These are phyloP conservation scores for Prinia subflava DNA, from an alignment of 2,113 vertebrate genomes.

Conservation along the genomic window DNA sequence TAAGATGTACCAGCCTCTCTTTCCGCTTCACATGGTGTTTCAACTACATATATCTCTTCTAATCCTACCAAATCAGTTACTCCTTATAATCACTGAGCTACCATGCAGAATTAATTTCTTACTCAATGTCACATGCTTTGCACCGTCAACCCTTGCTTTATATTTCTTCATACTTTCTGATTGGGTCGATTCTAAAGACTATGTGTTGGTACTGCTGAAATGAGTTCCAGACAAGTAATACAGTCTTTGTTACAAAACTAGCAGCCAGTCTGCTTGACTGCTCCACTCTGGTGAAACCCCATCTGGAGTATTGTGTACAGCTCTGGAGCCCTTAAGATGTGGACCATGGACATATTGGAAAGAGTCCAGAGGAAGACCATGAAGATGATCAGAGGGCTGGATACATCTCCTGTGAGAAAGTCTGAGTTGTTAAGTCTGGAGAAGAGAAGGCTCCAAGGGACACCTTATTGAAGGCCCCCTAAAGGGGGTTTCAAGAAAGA, in stretches of 20 bases:
- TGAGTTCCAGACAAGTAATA: not conserved
- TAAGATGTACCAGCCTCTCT: not conserved
- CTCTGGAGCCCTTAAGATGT: not conserved
- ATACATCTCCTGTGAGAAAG: not conserved
- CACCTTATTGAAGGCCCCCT: not conserved
- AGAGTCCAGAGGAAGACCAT: not conserved
- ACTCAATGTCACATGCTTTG: not conserved
- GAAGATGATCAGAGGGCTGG: not conserved
- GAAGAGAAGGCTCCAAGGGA: not conserved
- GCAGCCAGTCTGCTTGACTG: not conserved
- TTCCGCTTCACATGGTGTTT: not conserved
- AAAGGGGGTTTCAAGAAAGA: not conserved
- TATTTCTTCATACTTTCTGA: not conserved
- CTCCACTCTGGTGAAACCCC: not conserved
- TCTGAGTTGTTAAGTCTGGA: not conserved
- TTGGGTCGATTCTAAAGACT: not conserved
- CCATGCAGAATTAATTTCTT: not conserved
- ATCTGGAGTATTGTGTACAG: not conserved
- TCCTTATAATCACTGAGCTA: not conserved
- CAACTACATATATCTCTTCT: not conserved
- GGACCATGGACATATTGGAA: not conserved
- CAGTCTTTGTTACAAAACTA: not conserved
- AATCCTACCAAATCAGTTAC: not conserved
- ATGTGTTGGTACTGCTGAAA: not conserved
- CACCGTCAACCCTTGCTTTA: not conserved